phyloP scores from a whole-genome alignment of 2,888 invertebrate species.

The Slavum lentiscoides region DNA sequence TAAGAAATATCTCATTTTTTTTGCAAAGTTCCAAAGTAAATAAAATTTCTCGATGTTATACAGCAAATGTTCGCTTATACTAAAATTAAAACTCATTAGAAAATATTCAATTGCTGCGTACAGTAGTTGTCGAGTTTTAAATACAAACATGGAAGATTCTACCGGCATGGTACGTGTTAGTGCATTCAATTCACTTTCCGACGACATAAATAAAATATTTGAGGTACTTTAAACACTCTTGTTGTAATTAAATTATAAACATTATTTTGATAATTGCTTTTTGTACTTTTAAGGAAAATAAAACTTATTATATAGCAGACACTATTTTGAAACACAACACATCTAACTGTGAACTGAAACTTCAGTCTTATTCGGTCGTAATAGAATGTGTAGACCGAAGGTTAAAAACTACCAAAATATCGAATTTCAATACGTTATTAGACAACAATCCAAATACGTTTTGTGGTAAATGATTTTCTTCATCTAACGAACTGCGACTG shows the following conservation, averaged over 20 bases:
- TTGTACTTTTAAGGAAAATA: slow-evolving; percentile 20
- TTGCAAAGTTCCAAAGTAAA: neutral
- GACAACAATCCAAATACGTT: slow-evolving; percentile 24
- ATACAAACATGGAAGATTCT: slow-evolving; percentile 35
- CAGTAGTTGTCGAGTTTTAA: slow-evolving; percentile 36
- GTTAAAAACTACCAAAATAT: neutral
- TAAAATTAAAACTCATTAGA: slow-evolving; percentile 15
- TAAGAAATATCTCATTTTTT: neutral
- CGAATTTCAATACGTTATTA: slow-evolving; percentile 26
- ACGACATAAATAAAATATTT: slow-evolving; percentile 14
- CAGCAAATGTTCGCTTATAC: slow-evolving; percentile 2
- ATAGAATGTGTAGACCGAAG: slow-evolving; percentile 17
- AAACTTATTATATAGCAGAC: slow-evolving; percentile 35
- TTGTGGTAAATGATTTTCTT: slow-evolving; percentile 20
- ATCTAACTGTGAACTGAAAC: slow-evolving; percentile 26
- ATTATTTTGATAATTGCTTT: neutral
- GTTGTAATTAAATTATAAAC: too few species aligned
- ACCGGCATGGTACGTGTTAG: slow-evolving; percentile 25
- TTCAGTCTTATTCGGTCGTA: slow-evolving; percentile 37
- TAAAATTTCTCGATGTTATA: neutral
- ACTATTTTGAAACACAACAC: slow-evolving; percentile 7
- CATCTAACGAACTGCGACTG: neutral
- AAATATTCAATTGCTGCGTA: slow-evolving; percentile 26
- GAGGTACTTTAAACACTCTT: slow-evolving; percentile 13
- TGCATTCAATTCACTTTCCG: slow-evolving; percentile 41